Conservation (phyloP, 1,140 invertebrate genomes). For the Lucilia sericata region DNA sequence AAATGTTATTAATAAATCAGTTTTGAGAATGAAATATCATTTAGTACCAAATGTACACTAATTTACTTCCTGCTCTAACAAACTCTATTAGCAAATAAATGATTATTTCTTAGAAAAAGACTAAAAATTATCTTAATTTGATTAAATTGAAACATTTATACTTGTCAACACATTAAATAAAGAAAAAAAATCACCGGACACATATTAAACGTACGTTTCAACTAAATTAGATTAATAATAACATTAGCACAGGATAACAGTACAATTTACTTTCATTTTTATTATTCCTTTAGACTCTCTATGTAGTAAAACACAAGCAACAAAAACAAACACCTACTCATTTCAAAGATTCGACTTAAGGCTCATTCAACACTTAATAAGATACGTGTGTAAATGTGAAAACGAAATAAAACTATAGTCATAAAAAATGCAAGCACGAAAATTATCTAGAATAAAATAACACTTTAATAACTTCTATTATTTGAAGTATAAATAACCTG, state of each 20-base stretch:
- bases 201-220: no score
- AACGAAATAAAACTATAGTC: no score
- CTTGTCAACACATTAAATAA: background rate
- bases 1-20: no score
- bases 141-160: background rate
- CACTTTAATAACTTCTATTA: background rate
- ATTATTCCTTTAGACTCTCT: no score
- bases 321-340: background rate
- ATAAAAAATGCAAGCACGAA: background rate
- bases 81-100: no score
- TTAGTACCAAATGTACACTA: background rate
- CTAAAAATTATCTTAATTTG: background rate
- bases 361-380: background rate
- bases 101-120: background rate
- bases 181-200: background rate
- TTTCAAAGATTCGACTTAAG: background rate
- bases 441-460: background rate
- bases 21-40: no score
- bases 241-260: background rate
- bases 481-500: background rate
- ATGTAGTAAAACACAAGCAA: background rate
- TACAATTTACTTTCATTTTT: background rate
- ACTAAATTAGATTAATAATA: background rate
- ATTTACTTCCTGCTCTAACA: background rate
- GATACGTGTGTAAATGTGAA: background rate